Evolutionary conservation across 2,113 vertebrate species (phyloP).

Genomic region (Triplophysa siluroides): DNA sequence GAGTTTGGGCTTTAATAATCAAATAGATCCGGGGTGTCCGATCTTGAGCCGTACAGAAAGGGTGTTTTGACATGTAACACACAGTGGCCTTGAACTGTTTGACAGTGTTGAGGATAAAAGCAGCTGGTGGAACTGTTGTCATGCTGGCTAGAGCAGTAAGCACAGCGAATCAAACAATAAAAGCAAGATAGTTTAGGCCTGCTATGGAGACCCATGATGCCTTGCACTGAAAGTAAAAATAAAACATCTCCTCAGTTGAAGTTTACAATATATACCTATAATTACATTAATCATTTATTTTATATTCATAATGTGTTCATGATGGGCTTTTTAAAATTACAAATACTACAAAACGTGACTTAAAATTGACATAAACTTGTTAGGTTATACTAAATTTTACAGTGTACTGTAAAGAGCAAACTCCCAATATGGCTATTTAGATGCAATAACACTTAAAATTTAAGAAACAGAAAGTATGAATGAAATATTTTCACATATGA

Average conservation of each 20-base stretch:
- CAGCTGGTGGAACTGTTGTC: no score
- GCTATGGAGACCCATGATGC: background rate
- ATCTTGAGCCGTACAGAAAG: background rate
- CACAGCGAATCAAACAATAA: background rate
- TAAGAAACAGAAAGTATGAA: background rate
- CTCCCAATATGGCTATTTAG: background rate
- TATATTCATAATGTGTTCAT: no score
- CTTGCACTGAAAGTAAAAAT: background rate
- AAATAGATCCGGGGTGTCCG: slow-evolving; percentile 8
- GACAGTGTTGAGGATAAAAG: background rate
- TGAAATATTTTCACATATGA: no score
- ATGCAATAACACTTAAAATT: background rate
- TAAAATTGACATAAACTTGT: no score
- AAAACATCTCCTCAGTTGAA: background rate
- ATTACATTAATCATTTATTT: background rate
- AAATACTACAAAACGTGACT: no score
- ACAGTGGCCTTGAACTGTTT: slow-evolving; percentile 6
- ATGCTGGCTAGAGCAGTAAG: background rate
- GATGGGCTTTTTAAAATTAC: no score
- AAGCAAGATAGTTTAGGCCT: no score
- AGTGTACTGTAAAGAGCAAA: background rate
- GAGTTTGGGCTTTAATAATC: slow-evolving; percentile 33
- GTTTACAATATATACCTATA: background rate
- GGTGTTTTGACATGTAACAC: slow-evolving; percentile 24
- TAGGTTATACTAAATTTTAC: no score